These are phyloP conservation scores for Pteropus alecto DNA, from an alignment of 2,113 vertebrate species.

Conservation along the genomic window DNA sequence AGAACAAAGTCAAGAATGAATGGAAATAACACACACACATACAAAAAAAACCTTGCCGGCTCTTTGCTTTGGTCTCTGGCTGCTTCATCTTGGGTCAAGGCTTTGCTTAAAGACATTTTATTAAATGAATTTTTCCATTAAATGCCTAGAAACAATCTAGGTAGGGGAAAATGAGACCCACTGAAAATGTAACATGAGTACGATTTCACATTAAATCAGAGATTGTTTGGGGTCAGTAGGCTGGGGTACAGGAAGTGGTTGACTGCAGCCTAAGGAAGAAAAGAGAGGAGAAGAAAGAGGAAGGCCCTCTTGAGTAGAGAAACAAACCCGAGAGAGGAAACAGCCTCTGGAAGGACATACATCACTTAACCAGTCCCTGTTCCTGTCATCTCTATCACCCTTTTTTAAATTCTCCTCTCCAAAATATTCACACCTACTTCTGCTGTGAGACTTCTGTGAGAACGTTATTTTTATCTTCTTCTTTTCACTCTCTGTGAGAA, in stretches of 20 bases:
- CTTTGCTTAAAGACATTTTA: slow-evolving; percentile 1
- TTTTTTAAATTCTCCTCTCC: slow-evolving; percentile 24
- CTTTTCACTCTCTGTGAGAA: slow-evolving; percentile 47
- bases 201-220: not conserved
- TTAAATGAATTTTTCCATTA: not conserved
- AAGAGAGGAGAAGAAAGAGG: not conserved
- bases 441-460: slow-evolving; percentile 24
- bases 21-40: not conserved
- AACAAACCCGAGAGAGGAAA: not conserved
- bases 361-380: not conserved
- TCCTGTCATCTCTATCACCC: not conserved
- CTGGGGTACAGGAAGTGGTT: not conserved
- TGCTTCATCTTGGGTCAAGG: not conserved
- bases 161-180: not conserved
- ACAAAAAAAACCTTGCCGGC: not conserved
- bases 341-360: not conserved
- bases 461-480: slow-evolving; percentile 49
- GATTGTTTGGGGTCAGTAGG: not conserved
- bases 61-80: not conserved
- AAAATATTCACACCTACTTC: slow-evolving; percentile 12
- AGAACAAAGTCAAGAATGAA: slow-evolving; percentile 44
- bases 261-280: not conserved
- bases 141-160: not conserved
- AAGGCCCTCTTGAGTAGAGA: not conserved
- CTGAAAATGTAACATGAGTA: not conserved